A percentile compares a stretch with the other conserved stretches of the same genome.
Evolutionary conservation across 2,888 invertebrate genomes (phyloP).

Genomic region (Venustoraphidia nigricollis): DNA sequence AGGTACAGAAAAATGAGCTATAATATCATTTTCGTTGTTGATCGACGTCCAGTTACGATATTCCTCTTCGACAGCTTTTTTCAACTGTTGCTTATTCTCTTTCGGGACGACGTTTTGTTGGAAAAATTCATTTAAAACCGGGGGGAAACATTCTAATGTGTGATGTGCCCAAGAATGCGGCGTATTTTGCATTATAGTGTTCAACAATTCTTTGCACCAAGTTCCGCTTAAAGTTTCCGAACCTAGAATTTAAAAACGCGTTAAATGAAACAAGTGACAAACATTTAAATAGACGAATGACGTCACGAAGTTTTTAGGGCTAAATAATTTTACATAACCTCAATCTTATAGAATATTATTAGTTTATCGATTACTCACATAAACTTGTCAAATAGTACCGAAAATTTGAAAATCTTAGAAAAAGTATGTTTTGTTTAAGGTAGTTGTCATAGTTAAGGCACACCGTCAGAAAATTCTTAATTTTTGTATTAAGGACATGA

Average conservation of each 20-base stretch:
- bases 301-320: too few species aligned
- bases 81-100: constrained; percentile 81
- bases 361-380: too few species aligned
- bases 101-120: constrained; percentile 67
- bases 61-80: constrained; percentile 88
- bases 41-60: constrained; percentile 93
- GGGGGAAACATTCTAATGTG: constrained; percentile 83
- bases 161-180: constrained; percentile 93
- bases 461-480: too few species aligned
- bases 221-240: constrained; percentile 34
- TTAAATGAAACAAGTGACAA: too few species aligned
- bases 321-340: too few species aligned
- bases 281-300: too few species aligned
- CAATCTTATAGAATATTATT: too few species aligned
- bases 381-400: too few species aligned
- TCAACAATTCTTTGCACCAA: constrained; percentile 82
- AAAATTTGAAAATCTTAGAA: neutral
- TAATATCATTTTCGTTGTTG: constrained; percentile 93
- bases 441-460: too few species aligned
- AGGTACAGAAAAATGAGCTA: constrained; percentile 89
- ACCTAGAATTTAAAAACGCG: constrained; percentile 1
- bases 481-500: too few species aligned
- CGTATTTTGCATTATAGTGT: constrained; percentile 83
- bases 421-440: neutral
- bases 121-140: constrained; percentile 79